phyloP scores from a whole-genome alignment of 1,140 invertebrate species.

The Tribolium madens region DNA sequence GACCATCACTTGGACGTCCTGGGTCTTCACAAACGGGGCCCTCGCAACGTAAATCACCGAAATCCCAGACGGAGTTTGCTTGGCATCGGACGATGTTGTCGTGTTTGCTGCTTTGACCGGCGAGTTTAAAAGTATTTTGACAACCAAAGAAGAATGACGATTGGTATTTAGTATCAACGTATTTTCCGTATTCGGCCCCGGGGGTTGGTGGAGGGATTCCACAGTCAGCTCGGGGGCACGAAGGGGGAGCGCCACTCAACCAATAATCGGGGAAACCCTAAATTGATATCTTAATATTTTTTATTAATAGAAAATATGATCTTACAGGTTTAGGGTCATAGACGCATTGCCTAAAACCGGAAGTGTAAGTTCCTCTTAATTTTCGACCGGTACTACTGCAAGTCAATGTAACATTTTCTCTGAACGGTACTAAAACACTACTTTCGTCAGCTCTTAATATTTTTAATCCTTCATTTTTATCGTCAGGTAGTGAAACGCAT shows the following conservation, averaged over 20 bases:
- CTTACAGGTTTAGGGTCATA: slow-evolving; percentile 90
- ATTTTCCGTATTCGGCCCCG: slow-evolving; percentile 93
- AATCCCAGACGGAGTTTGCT: slow-evolving; percentile 95
- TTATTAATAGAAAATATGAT: background rate
- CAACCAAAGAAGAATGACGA: slow-evolving; percentile 97
- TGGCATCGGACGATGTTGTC: slow-evolving; percentile 94
- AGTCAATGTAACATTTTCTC: slow-evolving; percentile 88
- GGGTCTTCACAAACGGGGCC: slow-evolving; percentile 96
- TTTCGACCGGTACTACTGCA: slow-evolving; percentile 83
- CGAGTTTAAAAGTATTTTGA: slow-evolving; percentile 94
- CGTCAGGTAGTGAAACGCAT: slow-evolving; percentile 90
- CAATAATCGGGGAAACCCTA: slow-evolving; percentile 90
- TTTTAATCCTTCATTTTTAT: slow-evolving; percentile 86
- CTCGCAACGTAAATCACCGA: slow-evolving; percentile 95
- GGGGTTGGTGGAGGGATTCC: slow-evolving; percentile 87
- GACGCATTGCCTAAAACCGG: slow-evolving; percentile 91
- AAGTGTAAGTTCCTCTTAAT: slow-evolving; percentile 82
- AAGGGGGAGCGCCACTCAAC: slow-evolving; percentile 87
- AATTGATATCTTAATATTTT: background rate
- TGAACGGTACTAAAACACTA: slow-evolving; percentile 87
- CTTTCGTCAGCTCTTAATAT: slow-evolving; percentile 81
- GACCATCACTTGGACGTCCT: slow-evolving; percentile 91
- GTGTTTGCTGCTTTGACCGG: slow-evolving; percentile 90
- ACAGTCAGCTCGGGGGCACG: slow-evolving; percentile 89
- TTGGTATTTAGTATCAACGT: slow-evolving; percentile 88